These are phyloP conservation scores for Pyrgus malvae DNA, from an alignment of 2,888 invertebrate genomes.

Conservation along the genomic window DNA sequence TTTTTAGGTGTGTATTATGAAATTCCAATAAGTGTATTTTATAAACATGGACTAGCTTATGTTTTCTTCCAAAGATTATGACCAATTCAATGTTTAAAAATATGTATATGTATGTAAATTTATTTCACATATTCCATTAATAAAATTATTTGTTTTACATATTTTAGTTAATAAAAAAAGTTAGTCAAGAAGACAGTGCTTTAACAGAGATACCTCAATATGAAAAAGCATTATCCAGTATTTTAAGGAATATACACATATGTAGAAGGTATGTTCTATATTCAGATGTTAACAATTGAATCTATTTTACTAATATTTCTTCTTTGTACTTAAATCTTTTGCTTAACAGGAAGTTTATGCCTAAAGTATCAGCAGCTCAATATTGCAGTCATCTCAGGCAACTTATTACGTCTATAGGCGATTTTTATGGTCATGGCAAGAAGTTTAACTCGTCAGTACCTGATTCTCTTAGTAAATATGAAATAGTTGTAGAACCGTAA, in stretches of 20 bases:
- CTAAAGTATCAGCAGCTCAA: conserved; percentile 91
- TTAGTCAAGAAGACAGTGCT: conserved; percentile 87
- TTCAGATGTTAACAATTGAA: background rate
- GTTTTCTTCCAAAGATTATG: too few species aligned
- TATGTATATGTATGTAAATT: too few species aligned
- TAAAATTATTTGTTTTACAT: background rate
- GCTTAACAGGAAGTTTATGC: conserved; percentile 91
- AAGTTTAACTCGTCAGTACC: conserved; percentile 89
- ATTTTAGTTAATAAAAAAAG: conserved; percentile 89
- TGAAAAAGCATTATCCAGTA: conserved; percentile 91
- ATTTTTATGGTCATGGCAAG: conserved; percentile 76
- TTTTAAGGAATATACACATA: conserved; percentile 91
- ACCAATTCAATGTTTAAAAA: too few species aligned
- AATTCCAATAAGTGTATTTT: background rate
- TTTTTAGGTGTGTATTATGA: conserved; percentile 21
- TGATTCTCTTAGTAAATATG: conserved; percentile 85
- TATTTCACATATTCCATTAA: too few species aligned
- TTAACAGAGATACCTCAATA: conserved; percentile 89
- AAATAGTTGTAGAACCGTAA: conserved; percentile 95
- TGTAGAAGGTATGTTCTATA: conserved; percentile 84
- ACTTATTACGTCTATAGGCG: conserved; percentile 92
- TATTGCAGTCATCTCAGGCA: conserved; percentile 93
- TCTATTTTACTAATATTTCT: background rate
- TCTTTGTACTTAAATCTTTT: background rate
- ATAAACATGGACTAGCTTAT: too few species aligned